Conservation (phyloP, 2,113 vertebrate species). For the Anhinga rufa region DNA sequence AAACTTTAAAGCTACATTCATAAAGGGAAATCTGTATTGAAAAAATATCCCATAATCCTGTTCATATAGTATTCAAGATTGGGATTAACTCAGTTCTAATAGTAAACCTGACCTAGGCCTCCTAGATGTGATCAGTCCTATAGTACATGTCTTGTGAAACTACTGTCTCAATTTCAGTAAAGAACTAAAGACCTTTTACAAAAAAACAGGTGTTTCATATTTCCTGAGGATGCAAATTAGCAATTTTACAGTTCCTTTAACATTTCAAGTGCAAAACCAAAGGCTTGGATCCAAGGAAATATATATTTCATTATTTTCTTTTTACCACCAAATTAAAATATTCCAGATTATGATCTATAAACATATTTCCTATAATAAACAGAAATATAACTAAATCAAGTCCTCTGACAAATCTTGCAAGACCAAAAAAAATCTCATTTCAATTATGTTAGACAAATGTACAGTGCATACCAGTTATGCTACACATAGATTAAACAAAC, state of each 20-base stretch:
- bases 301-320: not conserved
- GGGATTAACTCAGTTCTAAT: not conserved
- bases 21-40: not conserved
- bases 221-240: not conserved
- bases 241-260: not conserved
- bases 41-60: not conserved
- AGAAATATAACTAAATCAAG: not conserved
- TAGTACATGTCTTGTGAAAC: not conserved
- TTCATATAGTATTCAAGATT: not conserved
- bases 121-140: not conserved
- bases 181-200: not conserved
- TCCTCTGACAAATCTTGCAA: not conserved
- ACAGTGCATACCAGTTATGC: not conserved
- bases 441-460: not conserved
- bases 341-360: not conserved
- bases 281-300: not conserved
- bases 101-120: not conserved
- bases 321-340: not conserved
- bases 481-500: not conserved
- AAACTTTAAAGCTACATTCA: not conserved
- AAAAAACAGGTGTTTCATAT: not conserved
- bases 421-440: not conserved
- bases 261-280: constrained; percentile 4
- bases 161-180: not conserved
- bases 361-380: not conserved